phyloP scores from a whole-genome alignment of 2,113 vertebrate genomes.

The Mirounga angustirostris region DNA sequence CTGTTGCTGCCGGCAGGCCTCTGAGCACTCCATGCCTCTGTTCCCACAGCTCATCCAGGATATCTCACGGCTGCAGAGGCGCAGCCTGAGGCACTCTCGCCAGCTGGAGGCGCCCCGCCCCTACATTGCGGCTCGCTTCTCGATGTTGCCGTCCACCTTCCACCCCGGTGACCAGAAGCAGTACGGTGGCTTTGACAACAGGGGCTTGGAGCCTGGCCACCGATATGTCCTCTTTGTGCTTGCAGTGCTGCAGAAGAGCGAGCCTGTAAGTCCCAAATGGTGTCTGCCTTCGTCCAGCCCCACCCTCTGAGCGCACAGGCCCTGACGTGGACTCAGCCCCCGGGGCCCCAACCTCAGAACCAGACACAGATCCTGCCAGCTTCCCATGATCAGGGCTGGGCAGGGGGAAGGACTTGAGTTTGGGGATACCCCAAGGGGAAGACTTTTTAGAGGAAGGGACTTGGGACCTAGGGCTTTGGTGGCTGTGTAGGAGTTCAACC shows the following conservation, averaged over 20 bases:
- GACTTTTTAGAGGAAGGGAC: not conserved
- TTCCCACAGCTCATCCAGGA: slow-evolving; percentile 91
- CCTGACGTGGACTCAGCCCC: not conserved
- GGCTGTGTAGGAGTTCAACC: not conserved
- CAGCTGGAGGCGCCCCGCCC: slow-evolving; percentile 93
- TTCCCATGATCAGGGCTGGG: not conserved
- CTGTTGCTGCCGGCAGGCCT: fast-evolving
- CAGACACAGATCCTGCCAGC: not conserved
- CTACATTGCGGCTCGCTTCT: slow-evolving; percentile 96
- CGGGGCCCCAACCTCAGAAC: not conserved
- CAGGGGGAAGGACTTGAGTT: no score
- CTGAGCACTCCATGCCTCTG: not conserved
- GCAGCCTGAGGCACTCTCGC: slow-evolving; percentile 94
- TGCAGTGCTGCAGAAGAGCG: slow-evolving; percentile 92
- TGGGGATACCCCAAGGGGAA: not conserved
- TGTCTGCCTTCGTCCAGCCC: not conserved
- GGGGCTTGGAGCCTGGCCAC: slow-evolving; percentile 93
- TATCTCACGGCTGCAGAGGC: slow-evolving; percentile 90
- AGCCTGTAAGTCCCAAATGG: slow-evolving; percentile 89
- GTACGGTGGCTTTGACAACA: slow-evolving; percentile 95
- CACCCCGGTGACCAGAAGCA: slow-evolving; percentile 94
- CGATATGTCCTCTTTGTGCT: slow-evolving; percentile 96
- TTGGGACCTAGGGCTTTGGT: not conserved
- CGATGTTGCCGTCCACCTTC: slow-evolving; percentile 92
- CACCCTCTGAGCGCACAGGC: fast-evolving